Base-by-base conservation (phyloP, 2,113 vertebrate genomes). In the Catagonus wagneri region DNA sequence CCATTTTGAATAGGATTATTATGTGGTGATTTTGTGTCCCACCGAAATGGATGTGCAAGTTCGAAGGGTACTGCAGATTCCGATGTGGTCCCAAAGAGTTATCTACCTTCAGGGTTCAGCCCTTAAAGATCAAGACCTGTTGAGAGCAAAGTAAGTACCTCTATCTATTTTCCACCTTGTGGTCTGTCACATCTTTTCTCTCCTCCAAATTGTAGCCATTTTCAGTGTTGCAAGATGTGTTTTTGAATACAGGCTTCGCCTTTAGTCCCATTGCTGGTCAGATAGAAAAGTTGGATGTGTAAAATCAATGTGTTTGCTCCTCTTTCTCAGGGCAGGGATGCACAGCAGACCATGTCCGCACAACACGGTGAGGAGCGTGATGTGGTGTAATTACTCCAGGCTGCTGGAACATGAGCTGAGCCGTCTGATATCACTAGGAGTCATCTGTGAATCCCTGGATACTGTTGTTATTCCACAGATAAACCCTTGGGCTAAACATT, bases 81-180 rank as follows among this genome's bases (percentile, higher is more conserved):
- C 99, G 15, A 99, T 99, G 99, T 99, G 99, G 99, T 99, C 99
- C 34, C 99, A 99, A 84, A 98, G 99, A 96, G 99, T 99, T 76
- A 99, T 99, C 92, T 99, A 99, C 96, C 97, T 99, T 52, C 99
- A 99, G 95, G 99, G 99, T 23, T 99, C 99, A 50, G 99, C 98
- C 36, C 98, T 99, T 16, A 99, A 99, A 98, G 99, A 99, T 94
- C 99, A 99, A 96, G 99, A 99, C 61, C 98, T 99, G 34, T 69
- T 99, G 96, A 98, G 99, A 98, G 99, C 99, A 90, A 99, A 99
- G 99, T 99, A 99, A 97, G 99, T 98, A 91, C 52, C 19, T 8
- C 19, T 25, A 0, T 23, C 36, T 58, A 1, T 39, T 34, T 95
- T 16, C n/a, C 32, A 60, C 56, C 13, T 16, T 66, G 10, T 2